Base-by-base conservation (phyloP, 2,797 vertebrate species). In the Peromyscus melanophrys region DNA sequence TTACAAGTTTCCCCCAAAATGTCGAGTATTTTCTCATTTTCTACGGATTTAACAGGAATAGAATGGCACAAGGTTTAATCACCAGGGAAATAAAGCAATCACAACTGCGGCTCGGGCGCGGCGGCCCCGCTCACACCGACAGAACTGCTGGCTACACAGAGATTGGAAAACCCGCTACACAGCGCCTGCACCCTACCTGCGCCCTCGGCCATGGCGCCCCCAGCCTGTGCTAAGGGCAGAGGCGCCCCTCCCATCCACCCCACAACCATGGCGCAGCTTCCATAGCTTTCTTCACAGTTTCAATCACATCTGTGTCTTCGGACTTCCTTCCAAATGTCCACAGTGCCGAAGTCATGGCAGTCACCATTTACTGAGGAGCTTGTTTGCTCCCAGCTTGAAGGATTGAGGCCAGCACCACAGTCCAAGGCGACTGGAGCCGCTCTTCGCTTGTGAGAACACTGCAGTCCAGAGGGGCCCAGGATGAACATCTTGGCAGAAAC, bases 11-110 rank as follows among this genome's bases (percentile, higher is more conserved):
- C 98, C 98, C 99, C 94, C 98, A 99, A 99, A 99, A 99, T 95
- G 96, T 87, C 95, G 96, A 97, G 95, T 95, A 88, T 96, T 96
- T 96, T 96, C 96, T 98, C 97, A 95, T 95, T 95, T 95, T 95
- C 94, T 95, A 95, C 81, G 88, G 99, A 99, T 99, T 99, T 99
- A 99, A 99, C 99, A 99, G 99, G 99, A 99, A 99, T 99, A 99
- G 99, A 99, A 99, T 99, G 99, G 99, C 99, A 99, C 98, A 99
- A 98, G 98, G 99, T 99, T 99, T 99, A 99, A 99, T 99, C 99
- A 99, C 99, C 99, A 99, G 99, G 99, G 99, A 99, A 99, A 99
- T 99, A 99, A 99, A 99, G 99, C 99, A 99, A 99, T 99, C 99
- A 99, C 99, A 99, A 99, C 99, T 98, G 99, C 99, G 99, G 99